Evolutionary conservation across 2,888 invertebrate genomes (phyloP).

Genomic region (Troglohyphantes excavatus): DNA sequence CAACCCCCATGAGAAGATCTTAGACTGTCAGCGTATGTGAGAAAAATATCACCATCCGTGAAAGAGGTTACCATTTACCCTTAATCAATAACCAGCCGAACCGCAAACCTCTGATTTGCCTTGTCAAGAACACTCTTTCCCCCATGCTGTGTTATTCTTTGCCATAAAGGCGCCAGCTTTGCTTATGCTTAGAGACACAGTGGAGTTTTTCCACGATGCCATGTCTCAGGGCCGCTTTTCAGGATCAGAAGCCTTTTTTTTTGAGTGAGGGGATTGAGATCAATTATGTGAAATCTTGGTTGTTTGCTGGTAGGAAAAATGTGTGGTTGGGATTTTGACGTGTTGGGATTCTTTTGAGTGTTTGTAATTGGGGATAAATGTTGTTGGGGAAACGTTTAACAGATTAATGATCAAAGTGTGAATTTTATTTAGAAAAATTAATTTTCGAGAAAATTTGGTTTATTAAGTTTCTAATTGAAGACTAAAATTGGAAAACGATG

Average conservation of each 20-base stretch:
- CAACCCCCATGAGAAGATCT: too few species aligned
- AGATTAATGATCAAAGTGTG: too few species aligned
- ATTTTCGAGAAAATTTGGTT: too few species aligned
- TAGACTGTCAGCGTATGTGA: conserved; percentile 22
- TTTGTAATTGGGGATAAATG: background rate
- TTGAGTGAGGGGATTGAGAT: background rate
- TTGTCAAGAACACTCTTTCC: conserved; percentile 66
- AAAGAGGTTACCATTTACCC: conserved; percentile 66
- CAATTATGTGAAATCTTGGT: background rate
- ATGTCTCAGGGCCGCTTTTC: background rate
- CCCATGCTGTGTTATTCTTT: conserved; percentile 68
- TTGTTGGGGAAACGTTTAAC: background rate
- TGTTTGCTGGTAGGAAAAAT: background rate
- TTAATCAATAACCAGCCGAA: conserved; percentile 57
- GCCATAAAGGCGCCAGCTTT: conserved; percentile 7
- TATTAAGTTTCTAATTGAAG: too few species aligned
- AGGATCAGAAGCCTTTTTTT: background rate
- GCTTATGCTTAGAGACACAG: background rate
- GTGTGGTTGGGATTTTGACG: background rate
- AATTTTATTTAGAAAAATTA: too few species aligned
- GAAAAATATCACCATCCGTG: conserved; percentile 36
- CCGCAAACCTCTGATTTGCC: conserved; percentile 58
- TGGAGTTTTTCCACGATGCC: background rate
- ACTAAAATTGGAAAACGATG: too few species aligned
- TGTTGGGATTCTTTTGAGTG: too few species aligned